Evolutionary conservation across 2,888 invertebrate genomes (phyloP).

Genomic region (Xestia c-nigrum): DNA sequence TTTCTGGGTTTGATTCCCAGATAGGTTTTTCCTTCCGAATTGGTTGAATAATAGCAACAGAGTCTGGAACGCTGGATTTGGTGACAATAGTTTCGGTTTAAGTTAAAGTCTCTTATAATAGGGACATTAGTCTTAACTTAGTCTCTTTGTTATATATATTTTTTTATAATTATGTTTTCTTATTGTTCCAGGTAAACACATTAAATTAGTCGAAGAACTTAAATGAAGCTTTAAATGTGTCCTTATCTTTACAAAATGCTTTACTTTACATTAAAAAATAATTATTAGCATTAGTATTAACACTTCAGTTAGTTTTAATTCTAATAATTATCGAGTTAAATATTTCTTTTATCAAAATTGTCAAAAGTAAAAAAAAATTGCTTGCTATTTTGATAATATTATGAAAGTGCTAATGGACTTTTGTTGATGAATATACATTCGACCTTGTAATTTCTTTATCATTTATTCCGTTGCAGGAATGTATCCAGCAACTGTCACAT

Average conservation of each 20-base stretch:
- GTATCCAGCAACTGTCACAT: background rate
- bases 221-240: slow-evolving; percentile 5
- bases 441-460: background rate
- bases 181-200: slow-evolving; percentile 89
- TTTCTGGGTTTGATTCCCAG: background rate
- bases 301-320: slow-evolving; percentile 10
- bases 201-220: slow-evolving; percentile 74
- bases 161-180: slow-evolving; percentile 16
- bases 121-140: background rate
- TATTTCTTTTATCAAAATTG: background rate
- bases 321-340: background rate
- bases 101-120: background rate
- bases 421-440: slow-evolving; percentile 9
- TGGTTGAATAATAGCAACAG: background rate
- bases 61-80: background rate
- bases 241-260: slow-evolving; percentile 22
- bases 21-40: background rate
- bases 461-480: background rate
- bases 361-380: background rate
- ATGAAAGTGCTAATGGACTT: slow-evolving; percentile 4
- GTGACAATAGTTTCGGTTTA: background rate
- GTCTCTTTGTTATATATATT: background rate
- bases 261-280: slow-evolving; percentile 33
- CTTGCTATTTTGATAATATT: slow-evolving; percentile 7
- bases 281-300: slow-evolving; percentile 20